Conservation (phyloP, 2,113 vertebrate species). For the Callipepla squamata region DNA sequence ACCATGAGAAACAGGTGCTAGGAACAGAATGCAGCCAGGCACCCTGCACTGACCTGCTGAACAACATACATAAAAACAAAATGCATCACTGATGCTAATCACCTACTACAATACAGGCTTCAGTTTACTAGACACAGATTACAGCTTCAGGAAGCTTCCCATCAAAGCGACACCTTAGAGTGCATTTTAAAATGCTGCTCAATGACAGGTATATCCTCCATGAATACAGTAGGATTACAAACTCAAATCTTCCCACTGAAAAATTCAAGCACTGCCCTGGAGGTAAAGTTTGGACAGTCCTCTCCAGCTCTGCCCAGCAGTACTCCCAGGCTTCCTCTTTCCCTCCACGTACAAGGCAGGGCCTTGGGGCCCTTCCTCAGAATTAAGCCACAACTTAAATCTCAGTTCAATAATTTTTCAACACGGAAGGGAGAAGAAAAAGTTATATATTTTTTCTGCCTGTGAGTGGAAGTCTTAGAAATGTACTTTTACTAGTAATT, state of each 20-base stretch:
- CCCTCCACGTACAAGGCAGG: not conserved
- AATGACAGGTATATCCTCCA: not conserved
- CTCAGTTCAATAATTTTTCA: not conserved
- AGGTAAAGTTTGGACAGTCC: not conserved
- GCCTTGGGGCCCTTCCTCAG: not conserved
- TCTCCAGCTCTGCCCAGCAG: not conserved
- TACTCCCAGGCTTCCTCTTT: not conserved
- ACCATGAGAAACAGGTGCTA: not conserved
- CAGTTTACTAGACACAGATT: conserved; percentile 17
- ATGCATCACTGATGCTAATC: not conserved
- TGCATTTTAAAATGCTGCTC: not conserved
- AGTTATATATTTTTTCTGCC: not conserved
- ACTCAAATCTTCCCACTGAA: not conserved
- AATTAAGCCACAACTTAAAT: not conserved
- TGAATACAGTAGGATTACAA: not conserved
- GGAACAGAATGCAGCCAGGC: not conserved
- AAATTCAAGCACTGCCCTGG: not conserved
- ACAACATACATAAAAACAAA: conserved; percentile 15
- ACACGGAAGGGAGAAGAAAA: not conserved
- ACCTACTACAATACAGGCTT: not conserved
- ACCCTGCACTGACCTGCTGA: not conserved
- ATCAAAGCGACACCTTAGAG: conserved; percentile 9
- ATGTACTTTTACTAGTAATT: not conserved
- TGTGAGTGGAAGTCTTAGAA: not conserved
- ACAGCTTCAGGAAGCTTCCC: conserved; percentile 37